A percentile compares a stretch with the other conserved stretches of the same genome.
phyloP scores from a whole-genome alignment of 2,113 vertebrate genomes.

The Setophaga kirtlandii region DNA sequence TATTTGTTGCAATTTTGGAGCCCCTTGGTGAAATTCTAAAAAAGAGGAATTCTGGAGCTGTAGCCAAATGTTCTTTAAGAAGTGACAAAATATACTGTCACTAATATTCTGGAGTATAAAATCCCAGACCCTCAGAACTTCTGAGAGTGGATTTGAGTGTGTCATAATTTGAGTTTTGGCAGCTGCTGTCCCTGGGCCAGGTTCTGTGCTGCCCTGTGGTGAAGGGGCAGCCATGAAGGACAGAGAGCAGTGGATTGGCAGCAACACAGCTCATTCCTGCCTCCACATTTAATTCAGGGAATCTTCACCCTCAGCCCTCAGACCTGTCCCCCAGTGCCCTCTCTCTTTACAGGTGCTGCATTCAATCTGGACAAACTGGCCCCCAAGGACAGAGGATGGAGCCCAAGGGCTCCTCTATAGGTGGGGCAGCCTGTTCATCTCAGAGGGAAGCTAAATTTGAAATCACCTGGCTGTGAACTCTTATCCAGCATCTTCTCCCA shows the following conservation, averaged over 20 bases:
- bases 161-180: background rate
- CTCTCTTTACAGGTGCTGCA: background rate
- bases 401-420: background rate
- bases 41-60: background rate
- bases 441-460: background rate
- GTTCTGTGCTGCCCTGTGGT: background rate
- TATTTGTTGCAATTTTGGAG: constrained; percentile 16
- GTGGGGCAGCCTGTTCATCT: background rate
- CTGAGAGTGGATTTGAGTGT: background rate
- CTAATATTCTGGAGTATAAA: background rate
- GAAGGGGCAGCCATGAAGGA: background rate
- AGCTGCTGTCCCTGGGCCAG: background rate
- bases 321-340: background rate
- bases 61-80: background rate
- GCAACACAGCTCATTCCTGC: background rate
- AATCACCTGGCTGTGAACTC: background rate
- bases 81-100: background rate
- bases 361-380: background rate
- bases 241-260: background rate
- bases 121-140: background rate
- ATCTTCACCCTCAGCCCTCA: background rate
- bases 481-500: background rate
- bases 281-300: background rate
- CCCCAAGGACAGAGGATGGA: background rate
- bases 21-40: background rate